Evolutionary conservation across 2,797 vertebrate species (phyloP), one percentile per base, ranked within the genome.

Genomic region (Calcarius lapponicus): DNA sequence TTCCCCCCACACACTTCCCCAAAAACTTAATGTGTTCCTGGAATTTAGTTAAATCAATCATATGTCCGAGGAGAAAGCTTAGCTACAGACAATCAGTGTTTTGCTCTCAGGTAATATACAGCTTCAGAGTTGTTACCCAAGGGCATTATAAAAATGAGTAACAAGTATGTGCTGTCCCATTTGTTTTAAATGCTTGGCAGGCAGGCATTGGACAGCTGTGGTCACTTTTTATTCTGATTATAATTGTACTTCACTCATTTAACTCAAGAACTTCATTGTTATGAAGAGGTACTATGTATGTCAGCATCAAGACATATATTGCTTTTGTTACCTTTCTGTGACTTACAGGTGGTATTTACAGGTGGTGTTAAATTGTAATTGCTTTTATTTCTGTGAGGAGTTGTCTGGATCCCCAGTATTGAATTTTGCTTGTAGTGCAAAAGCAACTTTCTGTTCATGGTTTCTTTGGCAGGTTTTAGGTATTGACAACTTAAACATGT

Each of bases 1-100:
- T 29, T 47, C 36, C 5, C 10, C 15, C 7, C 1, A 4, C 9
- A 20, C 4, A 4, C 4, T 80, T 32, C 11, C 11, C n/a, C 0
- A 0, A 40, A 34, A 90, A 29, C 19, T 25, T 53, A 6, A 0
- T 79, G 7, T 70, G 14, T 76, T 90, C 29, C 26, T 64, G 32
- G 47, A 54, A 7, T 83, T 79, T 5, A 40, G 32, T 56, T 89
- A 76, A 87, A 42, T 80, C 42, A 47, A n/a, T 22, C n/a, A 25
- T 14, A 34, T 80, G 75, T 62, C 13, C 12, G 56, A 26, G 26
- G 17, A 54, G 38, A 69, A 73, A 56, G 16, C 20, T 34, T 81
- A 25, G 13, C 40, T 80, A 17, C 7, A 57, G 29, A 47, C 29
- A 61, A 40, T 60, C 42, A 20, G 14, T 58, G 9, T 74, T 88